Base-by-base conservation (phyloP, 2,113 vertebrate genomes). In the Plotosus lineatus region DNA sequence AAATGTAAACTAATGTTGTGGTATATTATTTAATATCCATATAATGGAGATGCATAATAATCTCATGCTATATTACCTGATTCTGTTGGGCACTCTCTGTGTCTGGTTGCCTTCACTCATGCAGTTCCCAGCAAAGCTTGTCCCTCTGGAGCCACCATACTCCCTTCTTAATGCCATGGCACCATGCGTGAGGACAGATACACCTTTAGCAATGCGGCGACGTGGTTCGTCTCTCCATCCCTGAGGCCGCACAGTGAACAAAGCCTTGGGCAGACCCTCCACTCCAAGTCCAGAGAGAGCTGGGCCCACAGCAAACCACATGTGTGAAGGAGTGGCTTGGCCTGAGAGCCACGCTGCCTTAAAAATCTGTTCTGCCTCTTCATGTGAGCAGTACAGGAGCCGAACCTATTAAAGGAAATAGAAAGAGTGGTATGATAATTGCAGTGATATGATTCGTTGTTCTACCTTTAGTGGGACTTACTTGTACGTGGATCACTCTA, bases 271-370 rank as follows among this genome's bases (percentile, higher is more conserved):
- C 19, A 95, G 89, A 0, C 95, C 94, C 78, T 95, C 92, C 1
- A 96, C 92, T 72, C 93, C 94, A 79, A 95, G 84, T 5, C 95
- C 95, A 0, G 94, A 94, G 76, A 98, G 89, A 5, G 94, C 95
- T 0, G 96, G 94, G 0, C 97, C 97, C 61, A 97, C 95, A 12
- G 96, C 92, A 74, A 98, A 97, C 97, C 97, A 98, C 87, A 98
- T 92, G 85, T 98, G 95, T 42, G 96, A 96, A 1, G 96, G 94
- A 0, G 96, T 96, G 0, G 96, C 91, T 69, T 97, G 92, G 7
- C 95, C 96, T 0, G 95, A 92, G 0, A 94, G 95, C 68, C 91
- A 93, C 0, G 97, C 97, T 0, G 96, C 96, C 7, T 90, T 90
- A 87, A 98, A 97, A 2, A 98, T 89, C 1, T 93, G 86, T 84